phyloP scores from a whole-genome alignment of 1,140 invertebrate genomes.

The Homalodisca vitripennis region DNA sequence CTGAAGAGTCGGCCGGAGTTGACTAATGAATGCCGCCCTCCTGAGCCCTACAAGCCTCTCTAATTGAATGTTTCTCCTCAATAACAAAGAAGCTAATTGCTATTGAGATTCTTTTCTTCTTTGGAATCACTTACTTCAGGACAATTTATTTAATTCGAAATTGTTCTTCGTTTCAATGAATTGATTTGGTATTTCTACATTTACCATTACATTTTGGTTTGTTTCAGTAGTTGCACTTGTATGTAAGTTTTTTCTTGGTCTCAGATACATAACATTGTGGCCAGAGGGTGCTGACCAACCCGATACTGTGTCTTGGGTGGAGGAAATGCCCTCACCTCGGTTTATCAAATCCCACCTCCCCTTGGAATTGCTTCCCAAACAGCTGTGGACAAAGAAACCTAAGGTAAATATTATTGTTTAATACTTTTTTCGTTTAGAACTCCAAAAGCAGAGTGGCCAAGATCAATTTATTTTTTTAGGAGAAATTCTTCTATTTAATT shows the following conservation, averaged over 20 bases:
- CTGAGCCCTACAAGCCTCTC: not conserved
- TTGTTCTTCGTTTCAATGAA: no score
- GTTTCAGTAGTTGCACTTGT: no score
- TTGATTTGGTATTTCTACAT: no score
- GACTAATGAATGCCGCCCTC: not conserved
- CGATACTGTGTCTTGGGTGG: slow-evolving; percentile 65
- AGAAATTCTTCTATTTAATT: no score
- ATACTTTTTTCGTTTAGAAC: no score
- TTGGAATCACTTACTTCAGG: not conserved
- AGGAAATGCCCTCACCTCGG: slow-evolving; percentile 63
- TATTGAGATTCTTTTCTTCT: not conserved
- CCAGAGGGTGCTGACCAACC: slow-evolving; percentile 47
- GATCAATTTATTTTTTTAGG: not conserved
- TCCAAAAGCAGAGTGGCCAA: not conserved
- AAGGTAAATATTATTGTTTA: no score
- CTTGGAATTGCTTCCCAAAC: slow-evolving; percentile 65
- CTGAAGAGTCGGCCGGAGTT: not conserved
- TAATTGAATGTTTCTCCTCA: slow-evolving; percentile 18
- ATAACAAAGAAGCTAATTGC: slow-evolving; percentile 1
- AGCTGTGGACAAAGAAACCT: slow-evolving; percentile 67
- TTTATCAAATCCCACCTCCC: slow-evolving; percentile 80
- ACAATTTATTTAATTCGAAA: no score
- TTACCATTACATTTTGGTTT: no score
- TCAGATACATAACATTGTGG: not conserved
- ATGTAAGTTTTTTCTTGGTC: not conserved